Conservation (phyloP, 1,140 invertebrate genomes). For the Myzus persicae region DNA sequence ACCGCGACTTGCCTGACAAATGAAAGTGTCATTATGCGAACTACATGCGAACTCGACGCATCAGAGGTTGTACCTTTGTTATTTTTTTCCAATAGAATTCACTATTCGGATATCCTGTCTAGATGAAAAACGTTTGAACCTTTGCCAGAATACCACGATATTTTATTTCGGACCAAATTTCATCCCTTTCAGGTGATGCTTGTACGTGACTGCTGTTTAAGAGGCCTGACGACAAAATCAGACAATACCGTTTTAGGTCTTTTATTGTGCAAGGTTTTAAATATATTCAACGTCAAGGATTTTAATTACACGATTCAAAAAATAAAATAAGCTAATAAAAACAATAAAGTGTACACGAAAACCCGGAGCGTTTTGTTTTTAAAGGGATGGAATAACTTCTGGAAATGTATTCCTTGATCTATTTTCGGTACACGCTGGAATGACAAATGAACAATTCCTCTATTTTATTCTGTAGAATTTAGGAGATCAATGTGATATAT, state of each 20-base stretch:
- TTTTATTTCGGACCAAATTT: conserved; percentile 21
- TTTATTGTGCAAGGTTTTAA: neutral
- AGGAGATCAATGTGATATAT: neutral
- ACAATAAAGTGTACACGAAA: neutral
- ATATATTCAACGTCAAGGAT: neutral
- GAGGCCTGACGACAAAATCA: neutral
- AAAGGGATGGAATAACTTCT: neutral
- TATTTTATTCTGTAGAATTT: neutral
- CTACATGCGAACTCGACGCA: neutral
- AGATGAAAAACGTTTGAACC: conserved; percentile 43
- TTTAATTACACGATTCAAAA: conserved; percentile 2
- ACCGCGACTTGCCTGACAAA: conserved; percentile 3
- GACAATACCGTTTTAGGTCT: neutral
- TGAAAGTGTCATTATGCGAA: neutral
- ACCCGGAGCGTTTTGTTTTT: neutral
- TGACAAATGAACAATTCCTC: neutral
- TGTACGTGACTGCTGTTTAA: neutral
- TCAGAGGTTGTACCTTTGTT: conserved; percentile 18
- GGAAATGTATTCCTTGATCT: neutral
- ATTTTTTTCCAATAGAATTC: neutral
- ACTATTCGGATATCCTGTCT: neutral
- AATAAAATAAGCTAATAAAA: neutral
- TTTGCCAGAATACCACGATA: neutral
- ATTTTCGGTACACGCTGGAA: neutral
- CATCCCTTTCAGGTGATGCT: neutral